Evolutionary conservation across 1,140 invertebrate genomes (phyloP).

Genomic region (Campoletis sonorensis): DNA sequence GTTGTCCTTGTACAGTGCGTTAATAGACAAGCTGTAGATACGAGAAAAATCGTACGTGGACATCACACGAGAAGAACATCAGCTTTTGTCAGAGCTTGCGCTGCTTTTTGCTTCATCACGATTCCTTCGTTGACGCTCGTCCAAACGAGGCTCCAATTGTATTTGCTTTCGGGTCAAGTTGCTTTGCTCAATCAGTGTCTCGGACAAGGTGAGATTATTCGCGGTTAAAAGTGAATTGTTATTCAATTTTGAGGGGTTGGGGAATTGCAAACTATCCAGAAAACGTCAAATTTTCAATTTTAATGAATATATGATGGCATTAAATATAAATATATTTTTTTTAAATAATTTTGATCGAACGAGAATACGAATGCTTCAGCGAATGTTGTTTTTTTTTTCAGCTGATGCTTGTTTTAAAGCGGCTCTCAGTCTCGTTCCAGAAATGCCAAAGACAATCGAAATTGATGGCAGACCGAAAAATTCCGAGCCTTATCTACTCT

Average conservation of each 20-base stretch:
- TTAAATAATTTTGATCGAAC: too few relatives aligned
- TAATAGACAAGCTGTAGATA: constrained; percentile 86
- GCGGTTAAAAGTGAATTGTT: neutral
- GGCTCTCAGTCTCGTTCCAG: constrained; percentile 86
- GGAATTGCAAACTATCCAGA: constrained; percentile 16
- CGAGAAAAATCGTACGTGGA: constrained; percentile 84
- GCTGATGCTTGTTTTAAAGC: constrained; percentile 96
- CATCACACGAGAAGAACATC: constrained; percentile 88
- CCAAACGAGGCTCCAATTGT: constrained; percentile 87
- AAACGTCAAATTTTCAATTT: constrained; percentile 1
- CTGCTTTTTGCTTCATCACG: constrained; percentile 96
- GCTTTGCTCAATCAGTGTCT: constrained; percentile 93
- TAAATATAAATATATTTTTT: too few relatives aligned
- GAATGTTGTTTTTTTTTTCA: constrained; percentile 73
- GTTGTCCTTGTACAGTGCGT: constrained; percentile 91
- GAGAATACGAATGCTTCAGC: constrained; percentile 48
- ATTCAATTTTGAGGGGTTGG: neutral
- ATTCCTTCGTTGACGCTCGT: constrained; percentile 92
- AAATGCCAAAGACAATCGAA: constrained; percentile 86
- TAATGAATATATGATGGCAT: too few relatives aligned
- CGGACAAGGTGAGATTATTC: constrained; percentile 85
- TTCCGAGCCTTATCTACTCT: constrained; percentile 84
- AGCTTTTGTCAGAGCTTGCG: constrained; percentile 94
- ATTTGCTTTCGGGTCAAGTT: constrained; percentile 91
- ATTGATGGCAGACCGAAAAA: constrained; percentile 85